A percentile compares a stretch with the other conserved stretches of the same genome.
Evolutionary conservation across 2,113 vertebrate genomes (phyloP).

Genomic region (Salvelinus alpinus): DNA sequence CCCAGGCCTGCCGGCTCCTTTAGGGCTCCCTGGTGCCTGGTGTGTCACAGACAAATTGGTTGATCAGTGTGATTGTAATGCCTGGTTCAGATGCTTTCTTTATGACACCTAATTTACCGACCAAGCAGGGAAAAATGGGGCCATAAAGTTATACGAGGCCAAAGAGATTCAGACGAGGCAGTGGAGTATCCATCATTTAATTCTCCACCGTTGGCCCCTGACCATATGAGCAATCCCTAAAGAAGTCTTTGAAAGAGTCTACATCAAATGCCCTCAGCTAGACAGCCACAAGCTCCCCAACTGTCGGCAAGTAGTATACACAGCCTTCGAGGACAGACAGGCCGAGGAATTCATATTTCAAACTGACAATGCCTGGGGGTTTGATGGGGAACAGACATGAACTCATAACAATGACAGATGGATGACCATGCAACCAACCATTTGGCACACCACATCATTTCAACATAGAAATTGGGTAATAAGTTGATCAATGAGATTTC

Average conservation of each 20-base stretch:
- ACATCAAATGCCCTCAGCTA: constrained; percentile 51
- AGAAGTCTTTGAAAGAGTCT: constrained; percentile 48
- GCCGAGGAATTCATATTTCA: constrained; percentile 65
- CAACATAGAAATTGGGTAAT: too few species aligned
- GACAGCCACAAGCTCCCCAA: constrained; percentile 36
- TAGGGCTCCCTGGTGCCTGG: constrained; percentile 32
- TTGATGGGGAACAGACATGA: constrained; percentile 53
- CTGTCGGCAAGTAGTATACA: constrained; percentile 51
- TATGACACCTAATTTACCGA: constrained; percentile 56
- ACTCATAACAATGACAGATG: constrained; percentile 58
- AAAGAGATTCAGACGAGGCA: constrained; percentile 38
- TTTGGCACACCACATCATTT: too few species aligned
- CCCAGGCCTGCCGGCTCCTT: constrained; percentile 38
- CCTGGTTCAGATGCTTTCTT: constrained; percentile 39
- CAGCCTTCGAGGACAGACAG: constrained; percentile 53
- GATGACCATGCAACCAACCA: constrained; percentile 10
- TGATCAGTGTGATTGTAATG: constrained; percentile 38
- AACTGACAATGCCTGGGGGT: constrained; percentile 48
- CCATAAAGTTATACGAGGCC: constrained; percentile 55
- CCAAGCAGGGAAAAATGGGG: constrained; percentile 29
- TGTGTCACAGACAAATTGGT: constrained; percentile 43
- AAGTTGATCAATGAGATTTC: too few species aligned
- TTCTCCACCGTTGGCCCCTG: constrained; percentile 33
- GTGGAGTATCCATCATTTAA: constrained; percentile 55
- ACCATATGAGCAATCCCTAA: constrained; percentile 38